These are phyloP conservation scores for Cryptoblepharus egeriae DNA, from an alignment of 2,797 vertebrate genomes.

Conservation along the genomic window DNA sequence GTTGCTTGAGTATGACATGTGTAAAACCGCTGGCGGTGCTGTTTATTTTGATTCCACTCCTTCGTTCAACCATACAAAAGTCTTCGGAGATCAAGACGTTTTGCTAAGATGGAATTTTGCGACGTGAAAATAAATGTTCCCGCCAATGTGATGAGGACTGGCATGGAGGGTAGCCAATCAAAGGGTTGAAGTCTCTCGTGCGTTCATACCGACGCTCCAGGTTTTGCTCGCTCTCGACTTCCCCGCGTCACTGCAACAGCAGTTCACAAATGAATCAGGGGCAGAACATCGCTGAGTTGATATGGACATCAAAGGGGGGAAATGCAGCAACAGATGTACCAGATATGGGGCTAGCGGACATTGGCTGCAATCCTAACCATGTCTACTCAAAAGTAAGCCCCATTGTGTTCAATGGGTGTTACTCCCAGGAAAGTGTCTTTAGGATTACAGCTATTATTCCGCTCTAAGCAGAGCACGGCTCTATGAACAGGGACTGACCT, in stretches of 20 bases:
- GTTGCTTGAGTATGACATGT: slow-evolving; percentile 43
- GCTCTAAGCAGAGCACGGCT: neutral
- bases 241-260: neutral
- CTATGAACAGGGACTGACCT: neutral
- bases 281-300: rapidly evolving
- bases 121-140: slow-evolving; percentile 27
- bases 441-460: too few species aligned
- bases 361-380: too few species aligned
- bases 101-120: slow-evolving; percentile 36
- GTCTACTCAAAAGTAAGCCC: too few species aligned
- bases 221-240: neutral
- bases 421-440: too few species aligned
- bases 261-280: neutral
- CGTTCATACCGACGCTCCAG: neutral
- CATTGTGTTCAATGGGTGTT: too few species aligned
- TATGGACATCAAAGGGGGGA: neutral
- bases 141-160: slow-evolving; percentile 1
- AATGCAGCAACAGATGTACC: neutral
- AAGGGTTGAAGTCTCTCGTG: slow-evolving; percentile 26
- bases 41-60: slow-evolving; percentile 54
- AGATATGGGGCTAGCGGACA: neutral
- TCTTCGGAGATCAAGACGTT: slow-evolving; percentile 39
- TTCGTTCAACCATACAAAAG: slow-evolving; percentile 29
- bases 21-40: slow-evolving; percentile 43
- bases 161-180: neutral